Percentiles rank a stretch among this genome's conserved stretches.
Conservation (phyloP, 2,797 vertebrate genomes). For the Hippoglossus hippoglossus region DNA sequence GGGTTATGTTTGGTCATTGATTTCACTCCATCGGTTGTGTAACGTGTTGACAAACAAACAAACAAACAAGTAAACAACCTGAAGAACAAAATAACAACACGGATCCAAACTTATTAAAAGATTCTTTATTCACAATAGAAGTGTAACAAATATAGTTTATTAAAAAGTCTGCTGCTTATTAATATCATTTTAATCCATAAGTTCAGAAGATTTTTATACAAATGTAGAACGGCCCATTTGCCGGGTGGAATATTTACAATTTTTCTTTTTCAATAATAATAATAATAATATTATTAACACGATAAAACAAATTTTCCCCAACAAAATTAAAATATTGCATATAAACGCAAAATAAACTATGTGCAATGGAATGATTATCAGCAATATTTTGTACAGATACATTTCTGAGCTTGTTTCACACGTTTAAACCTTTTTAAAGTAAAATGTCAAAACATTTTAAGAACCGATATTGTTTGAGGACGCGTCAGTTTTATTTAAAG, state of each 20-base stretch:
- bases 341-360: conserved; percentile 76
- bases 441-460: conserved; percentile 3
- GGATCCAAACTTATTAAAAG: conserved; percentile 87
- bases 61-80: neutral
- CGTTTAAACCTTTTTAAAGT: conserved; percentile 55
- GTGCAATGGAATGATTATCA: conserved; percentile 89
- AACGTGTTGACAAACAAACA: neutral
- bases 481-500: neutral
- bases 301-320: conserved; percentile 70
- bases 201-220: conserved; percentile 92
- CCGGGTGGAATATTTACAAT: conserved; percentile 89
- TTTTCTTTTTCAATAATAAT: conserved; percentile 64
- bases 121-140: conserved; percentile 99
- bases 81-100: conserved; percentile 10
- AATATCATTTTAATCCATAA: conserved; percentile 89
- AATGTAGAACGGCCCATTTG: conserved; percentile 85
- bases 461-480: neutral
- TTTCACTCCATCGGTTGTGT: no score
- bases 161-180: conserved; percentile 98
- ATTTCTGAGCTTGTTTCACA: conserved; percentile 79
- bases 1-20: no score
- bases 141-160: conserved; percentile 99
- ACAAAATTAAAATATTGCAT: conserved; percentile 81
- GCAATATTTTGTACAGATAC: conserved; percentile 81
- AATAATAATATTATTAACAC: conserved; percentile 74